These are phyloP conservation scores for Leptopilina syphax DNA, from an alignment of 2,888 invertebrate species.

Conservation along the genomic window DNA sequence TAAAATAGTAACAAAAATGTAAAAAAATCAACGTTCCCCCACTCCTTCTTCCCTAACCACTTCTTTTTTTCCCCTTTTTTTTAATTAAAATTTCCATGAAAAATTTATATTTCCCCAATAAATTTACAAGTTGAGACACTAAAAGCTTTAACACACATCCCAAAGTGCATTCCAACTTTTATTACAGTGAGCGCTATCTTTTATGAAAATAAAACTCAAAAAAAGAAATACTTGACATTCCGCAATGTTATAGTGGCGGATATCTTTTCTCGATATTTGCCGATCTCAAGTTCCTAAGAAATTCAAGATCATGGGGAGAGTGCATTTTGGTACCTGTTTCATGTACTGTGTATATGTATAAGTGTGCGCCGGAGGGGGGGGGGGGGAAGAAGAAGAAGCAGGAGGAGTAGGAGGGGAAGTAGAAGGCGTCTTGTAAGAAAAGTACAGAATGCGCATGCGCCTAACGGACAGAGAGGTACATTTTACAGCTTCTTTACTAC, in stretches of 20 bases:
- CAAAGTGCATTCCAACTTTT: constrained; percentile 8
- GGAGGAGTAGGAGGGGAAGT: too few species aligned
- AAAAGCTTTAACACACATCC: constrained; percentile 15
- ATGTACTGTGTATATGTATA: too few species aligned
- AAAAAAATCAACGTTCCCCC: too few species aligned
- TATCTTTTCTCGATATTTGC: constrained; percentile 26
- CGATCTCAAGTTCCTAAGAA: constrained; percentile 16
- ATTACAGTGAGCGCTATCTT: constrained; percentile 3
- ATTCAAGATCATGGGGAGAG: constrained; percentile 39
- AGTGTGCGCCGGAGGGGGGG: too few species aligned
- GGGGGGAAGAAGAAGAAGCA: too few species aligned
- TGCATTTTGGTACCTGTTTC: constrained; percentile 46
- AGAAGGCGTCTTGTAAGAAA: constrained; percentile 44
- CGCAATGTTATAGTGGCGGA: not conserved
- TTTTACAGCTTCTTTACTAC: not conserved
- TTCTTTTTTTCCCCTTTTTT: too few species aligned
- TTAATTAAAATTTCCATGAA: constrained; percentile 5
- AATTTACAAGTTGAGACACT: constrained; percentile 13
- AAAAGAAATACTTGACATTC: constrained; percentile 11
- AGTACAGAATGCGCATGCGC: constrained; percentile 52
- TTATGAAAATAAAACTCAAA: constrained; percentile 4
- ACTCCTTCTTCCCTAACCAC: too few species aligned
- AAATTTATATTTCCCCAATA: not conserved
- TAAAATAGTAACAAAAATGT: too few species aligned
- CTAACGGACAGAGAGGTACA: constrained; percentile 50